phyloP scores from a whole-genome alignment of 2,888 invertebrate genomes.

The Epinotia ramella region DNA sequence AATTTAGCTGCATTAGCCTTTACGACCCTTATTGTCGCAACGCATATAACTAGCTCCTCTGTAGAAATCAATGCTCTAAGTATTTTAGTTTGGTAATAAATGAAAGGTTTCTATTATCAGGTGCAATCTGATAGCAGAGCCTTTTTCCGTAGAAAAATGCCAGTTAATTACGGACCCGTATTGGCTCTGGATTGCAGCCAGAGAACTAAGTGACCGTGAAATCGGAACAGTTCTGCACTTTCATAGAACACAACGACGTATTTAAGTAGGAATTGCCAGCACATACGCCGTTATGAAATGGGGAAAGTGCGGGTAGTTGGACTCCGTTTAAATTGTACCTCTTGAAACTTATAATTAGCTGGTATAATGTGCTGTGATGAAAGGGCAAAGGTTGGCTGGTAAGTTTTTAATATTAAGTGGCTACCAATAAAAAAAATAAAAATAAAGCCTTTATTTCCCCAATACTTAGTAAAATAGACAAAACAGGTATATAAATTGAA shows the following conservation, averaged over 20 bases:
- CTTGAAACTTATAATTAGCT: constrained; percentile 25
- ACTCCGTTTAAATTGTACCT: neutral
- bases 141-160: constrained; percentile 7
- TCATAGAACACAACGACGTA: neutral
- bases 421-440: too few species aligned
- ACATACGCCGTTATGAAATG: neutral
- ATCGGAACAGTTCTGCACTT: constrained; percentile 4
- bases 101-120: neutral
- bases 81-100: too few species aligned
- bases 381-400: neutral
- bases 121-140: neutral
- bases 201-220: constrained; percentile 31
- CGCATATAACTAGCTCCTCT: too few species aligned
- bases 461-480: too few species aligned
- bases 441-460: too few species aligned
- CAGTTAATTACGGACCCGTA: constrained; percentile 18
- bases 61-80: too few species aligned
- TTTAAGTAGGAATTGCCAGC: neutral
- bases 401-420: neutral
- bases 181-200: constrained; percentile 31
- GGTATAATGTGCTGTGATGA: constrained; percentile 1
- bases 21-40: too few species aligned
- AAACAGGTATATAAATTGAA: too few species aligned
- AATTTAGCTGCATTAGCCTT: too few species aligned
- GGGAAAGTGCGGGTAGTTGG: neutral